phyloP scores from a whole-genome alignment of 2,888 invertebrate species.

The Acleris emargana region DNA sequence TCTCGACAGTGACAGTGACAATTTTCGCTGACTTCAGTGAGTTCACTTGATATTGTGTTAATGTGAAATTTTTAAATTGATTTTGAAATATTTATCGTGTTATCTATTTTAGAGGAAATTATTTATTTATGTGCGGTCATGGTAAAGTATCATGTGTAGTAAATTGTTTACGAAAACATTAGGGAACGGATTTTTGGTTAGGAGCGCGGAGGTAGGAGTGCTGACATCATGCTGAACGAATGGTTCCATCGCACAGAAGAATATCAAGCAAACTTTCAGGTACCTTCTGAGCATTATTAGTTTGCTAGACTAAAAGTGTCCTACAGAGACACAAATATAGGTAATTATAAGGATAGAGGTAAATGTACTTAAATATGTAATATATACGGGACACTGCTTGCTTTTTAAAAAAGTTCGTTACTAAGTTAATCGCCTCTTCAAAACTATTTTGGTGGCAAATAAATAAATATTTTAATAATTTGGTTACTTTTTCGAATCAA shows the following conservation, averaged over 20 bases:
- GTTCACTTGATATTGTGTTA: constrained; percentile 68
- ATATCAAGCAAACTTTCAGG: constrained; percentile 70
- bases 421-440: too few species aligned
- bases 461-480: too few species aligned
- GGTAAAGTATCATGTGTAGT: constrained; percentile 78
- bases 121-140: constrained; percentile 75
- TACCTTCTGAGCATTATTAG: constrained; percentile 42
- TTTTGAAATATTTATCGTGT: constrained; percentile 79
- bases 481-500: too few species aligned
- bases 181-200: constrained; percentile 60
- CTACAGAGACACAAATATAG: too few species aligned
- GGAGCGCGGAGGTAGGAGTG: constrained; percentile 58
- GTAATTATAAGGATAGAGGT: too few species aligned
- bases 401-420: too few species aligned
- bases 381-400: too few species aligned
- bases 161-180: constrained; percentile 62
- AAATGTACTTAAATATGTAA: too few species aligned
- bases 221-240: constrained; percentile 80
- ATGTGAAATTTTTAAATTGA: constrained; percentile 74
- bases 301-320: not conserved
- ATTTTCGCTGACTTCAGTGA: constrained; percentile 56
- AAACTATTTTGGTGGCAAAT: too few species aligned
- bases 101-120: constrained; percentile 80
- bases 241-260: constrained; percentile 73
- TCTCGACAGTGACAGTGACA: constrained; percentile 47